These are phyloP conservation scores for Fistularia commersonii DNA, from an alignment of 2,797 vertebrate genomes.

Conservation along the genomic window DNA sequence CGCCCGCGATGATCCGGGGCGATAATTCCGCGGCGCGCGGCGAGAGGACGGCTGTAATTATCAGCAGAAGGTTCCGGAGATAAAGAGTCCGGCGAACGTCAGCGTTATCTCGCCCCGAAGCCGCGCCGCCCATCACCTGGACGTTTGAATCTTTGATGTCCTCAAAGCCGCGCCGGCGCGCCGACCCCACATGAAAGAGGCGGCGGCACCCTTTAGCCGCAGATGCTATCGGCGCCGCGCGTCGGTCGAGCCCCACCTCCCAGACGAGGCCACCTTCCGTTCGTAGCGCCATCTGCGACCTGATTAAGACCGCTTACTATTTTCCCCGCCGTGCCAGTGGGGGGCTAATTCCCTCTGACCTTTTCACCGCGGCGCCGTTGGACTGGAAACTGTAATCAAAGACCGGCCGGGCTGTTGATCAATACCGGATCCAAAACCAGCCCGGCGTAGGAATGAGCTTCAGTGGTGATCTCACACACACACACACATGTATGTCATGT, in stretches of 20 bases:
- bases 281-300: slow-evolving; percentile 64
- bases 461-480: no score
- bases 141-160: slow-evolving; percentile 12
- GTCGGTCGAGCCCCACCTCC: slow-evolving; percentile 32
- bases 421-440: slow-evolving; percentile 29
- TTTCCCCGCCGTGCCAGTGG: slow-evolving; percentile 14
- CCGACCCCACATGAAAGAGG: slow-evolving; percentile 62
- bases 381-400: slow-evolving; percentile 53
- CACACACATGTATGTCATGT: no score
- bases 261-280: slow-evolving; percentile 33
- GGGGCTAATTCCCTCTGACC: slow-evolving; percentile 65
- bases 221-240: slow-evolving; percentile 52
- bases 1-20: slow-evolving; percentile 48
- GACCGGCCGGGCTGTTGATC: slow-evolving; percentile 36
- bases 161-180: no score
- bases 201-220: slow-evolving; percentile 44
- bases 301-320: slow-evolving; percentile 69
- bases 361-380: slow-evolving; percentile 52
- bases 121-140: no score
- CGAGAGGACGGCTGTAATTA: slow-evolving; percentile 66
- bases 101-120: slow-evolving; percentile 53
- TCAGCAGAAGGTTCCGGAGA: slow-evolving; percentile 69
- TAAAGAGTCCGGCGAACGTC: slow-evolving; percentile 62
- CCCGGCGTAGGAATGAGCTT: no score
- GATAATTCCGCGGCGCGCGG: slow-evolving; percentile 63